phyloP scores from a whole-genome alignment of 2,888 invertebrate species.

The Calephelis perditalis region DNA sequence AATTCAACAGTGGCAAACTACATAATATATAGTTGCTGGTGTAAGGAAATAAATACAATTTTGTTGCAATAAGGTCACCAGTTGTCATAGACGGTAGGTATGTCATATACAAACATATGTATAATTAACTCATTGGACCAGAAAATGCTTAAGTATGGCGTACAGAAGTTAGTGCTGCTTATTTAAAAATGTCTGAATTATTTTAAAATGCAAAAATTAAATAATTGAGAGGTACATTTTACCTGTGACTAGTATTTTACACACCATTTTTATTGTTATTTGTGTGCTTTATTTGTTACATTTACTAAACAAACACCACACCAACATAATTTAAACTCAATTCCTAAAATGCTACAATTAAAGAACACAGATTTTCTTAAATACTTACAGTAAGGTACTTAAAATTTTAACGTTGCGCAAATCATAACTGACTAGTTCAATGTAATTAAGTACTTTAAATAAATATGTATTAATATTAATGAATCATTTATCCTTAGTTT shows the following conservation, averaged over 20 bases:
- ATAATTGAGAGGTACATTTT: constrained; percentile 49
- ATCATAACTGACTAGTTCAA: constrained; percentile 78
- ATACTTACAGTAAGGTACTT: constrained; percentile 62
- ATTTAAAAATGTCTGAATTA: constrained; percentile 30
- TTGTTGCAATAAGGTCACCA: no score
- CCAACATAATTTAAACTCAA: constrained; percentile 73
- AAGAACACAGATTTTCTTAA: constrained; percentile 69
- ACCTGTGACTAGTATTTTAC: constrained; percentile 70
- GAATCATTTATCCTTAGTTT: constrained; percentile 74
- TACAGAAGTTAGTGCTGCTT: constrained; percentile 10
- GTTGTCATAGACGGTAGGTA: no score
- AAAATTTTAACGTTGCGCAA: constrained; percentile 75
- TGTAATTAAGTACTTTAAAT: constrained; percentile 78
- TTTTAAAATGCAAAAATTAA: constrained; percentile 25
- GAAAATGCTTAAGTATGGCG: no score
- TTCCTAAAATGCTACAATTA: constrained; percentile 64
- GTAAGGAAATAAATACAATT: no score
- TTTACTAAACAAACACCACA: constrained; percentile 74
- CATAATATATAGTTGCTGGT: no score
- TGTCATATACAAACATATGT: no score
- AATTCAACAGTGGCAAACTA: no score
- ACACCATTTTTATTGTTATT: constrained; percentile 57
- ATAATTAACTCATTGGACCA: no score
- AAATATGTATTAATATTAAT: constrained; percentile 71
- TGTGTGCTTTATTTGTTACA: constrained; percentile 45